phyloP scores from a whole-genome alignment of 2,113 vertebrate genomes.

The Channa maculata region DNA sequence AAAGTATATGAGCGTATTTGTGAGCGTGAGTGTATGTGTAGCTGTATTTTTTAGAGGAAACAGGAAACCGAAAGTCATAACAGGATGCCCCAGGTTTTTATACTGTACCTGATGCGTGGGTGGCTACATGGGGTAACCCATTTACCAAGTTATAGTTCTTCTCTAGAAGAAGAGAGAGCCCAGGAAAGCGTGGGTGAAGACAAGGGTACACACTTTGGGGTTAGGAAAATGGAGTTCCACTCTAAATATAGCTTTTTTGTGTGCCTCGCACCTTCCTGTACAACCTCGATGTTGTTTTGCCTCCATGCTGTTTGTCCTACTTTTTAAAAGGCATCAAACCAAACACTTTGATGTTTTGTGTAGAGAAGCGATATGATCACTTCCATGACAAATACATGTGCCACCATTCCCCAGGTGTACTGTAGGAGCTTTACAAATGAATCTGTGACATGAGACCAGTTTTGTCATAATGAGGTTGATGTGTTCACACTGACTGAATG shows the following conservation, averaged over 20 bases:
- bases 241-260: slow-evolving; percentile 71
- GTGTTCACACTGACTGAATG: slow-evolving; percentile 23
- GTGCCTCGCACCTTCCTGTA: slow-evolving; percentile 3
- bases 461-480: slow-evolving; percentile 78
- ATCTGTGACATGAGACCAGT: slow-evolving; percentile 59
- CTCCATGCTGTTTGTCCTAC: slow-evolving; percentile 63
- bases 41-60: slow-evolving; percentile 78
- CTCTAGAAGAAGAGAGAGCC: slow-evolving; percentile 61
- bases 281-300: slow-evolving; percentile 40
- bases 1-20: slow-evolving; percentile 39
- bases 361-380: slow-evolving; percentile 57
- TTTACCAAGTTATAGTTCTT: slow-evolving; percentile 55
- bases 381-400: slow-evolving; percentile 45
- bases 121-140: slow-evolving; percentile 78
- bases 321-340: slow-evolving; percentile 64
- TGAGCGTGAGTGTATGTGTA: slow-evolving; percentile 23
- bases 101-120: slow-evolving; percentile 84
- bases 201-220: slow-evolving; percentile 66
- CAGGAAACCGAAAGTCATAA: slow-evolving; percentile 84
- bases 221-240: slow-evolving; percentile 76
- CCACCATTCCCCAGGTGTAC: slow-evolving; percentile 69
- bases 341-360: slow-evolving; percentile 69
- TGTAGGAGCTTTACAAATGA: slow-evolving; percentile 40
- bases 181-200: slow-evolving; percentile 72
- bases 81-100: slow-evolving; percentile 81